Percentiles rank a stretch among this genome's conserved stretches.
Conservation (phyloP, 2,113 vertebrate species). For the Ellobius talpinus region DNA sequence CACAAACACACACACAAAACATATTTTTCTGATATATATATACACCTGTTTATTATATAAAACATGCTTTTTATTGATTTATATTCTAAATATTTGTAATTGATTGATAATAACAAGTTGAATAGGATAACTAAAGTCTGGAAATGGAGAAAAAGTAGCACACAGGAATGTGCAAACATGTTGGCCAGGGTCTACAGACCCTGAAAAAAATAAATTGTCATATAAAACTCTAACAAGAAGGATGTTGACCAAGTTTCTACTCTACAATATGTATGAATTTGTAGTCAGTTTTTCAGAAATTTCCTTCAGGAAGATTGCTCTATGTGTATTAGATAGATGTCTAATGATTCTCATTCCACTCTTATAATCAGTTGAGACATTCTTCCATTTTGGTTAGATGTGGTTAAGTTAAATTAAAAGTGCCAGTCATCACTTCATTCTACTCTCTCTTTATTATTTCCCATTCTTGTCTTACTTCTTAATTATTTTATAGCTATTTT, state of each 20-base stretch:
- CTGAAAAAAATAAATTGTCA: not conserved
- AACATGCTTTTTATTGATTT: not conserved
- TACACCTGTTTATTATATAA: not conserved
- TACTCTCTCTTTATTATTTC: not conserved
- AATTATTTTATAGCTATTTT: not conserved
- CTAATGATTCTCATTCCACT: fast-evolving
- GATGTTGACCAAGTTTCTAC: not conserved
- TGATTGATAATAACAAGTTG: not conserved
- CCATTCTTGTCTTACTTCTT: not conserved
- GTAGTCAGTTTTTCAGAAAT: not conserved
- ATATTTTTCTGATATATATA: not conserved
- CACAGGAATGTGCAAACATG: too few species aligned
- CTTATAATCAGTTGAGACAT: not conserved
- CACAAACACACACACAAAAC: not conserved
- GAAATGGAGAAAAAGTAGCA: not conserved
- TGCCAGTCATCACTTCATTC: not conserved
- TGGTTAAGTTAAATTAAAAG: not conserved
- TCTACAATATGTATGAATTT: not conserved
- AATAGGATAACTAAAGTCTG: not conserved
- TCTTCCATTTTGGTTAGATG: not conserved
- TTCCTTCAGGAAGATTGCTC: not conserved
- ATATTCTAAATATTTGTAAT: not conserved
- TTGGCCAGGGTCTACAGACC: too few species aligned
- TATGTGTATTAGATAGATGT: not conserved
- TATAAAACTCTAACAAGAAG: not conserved